These are phyloP conservation scores for Semnornis frantzii DNA, from an alignment of 2,113 vertebrate species.

Conservation along the genomic window DNA sequence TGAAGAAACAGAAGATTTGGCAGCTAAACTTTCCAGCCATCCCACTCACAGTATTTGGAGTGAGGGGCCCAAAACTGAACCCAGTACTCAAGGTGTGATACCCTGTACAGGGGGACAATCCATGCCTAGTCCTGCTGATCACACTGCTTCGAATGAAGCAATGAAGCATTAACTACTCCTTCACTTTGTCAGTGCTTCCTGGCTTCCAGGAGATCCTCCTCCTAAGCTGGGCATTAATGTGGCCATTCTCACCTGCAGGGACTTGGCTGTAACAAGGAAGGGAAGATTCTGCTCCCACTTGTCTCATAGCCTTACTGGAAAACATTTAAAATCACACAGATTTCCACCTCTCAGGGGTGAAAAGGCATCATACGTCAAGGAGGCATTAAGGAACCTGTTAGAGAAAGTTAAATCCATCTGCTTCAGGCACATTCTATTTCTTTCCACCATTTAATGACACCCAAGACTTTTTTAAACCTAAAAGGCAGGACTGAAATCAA, in stretches of 20 bases:
- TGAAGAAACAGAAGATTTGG: neutral
- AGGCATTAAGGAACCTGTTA: neutral
- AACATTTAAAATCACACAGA: neutral
- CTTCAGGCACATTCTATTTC: neutral
- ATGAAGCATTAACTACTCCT: neutral
- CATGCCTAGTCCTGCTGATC: too few species aligned
- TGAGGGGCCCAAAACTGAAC: too few species aligned
- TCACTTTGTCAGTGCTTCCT: neutral
- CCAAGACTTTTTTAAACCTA: neutral
- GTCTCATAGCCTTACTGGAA: neutral
- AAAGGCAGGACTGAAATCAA: neutral
- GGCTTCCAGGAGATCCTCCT: neutral
- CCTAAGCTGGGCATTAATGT: fast-evolving
- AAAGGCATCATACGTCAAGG: neutral
- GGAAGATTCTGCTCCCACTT: fast-evolving
- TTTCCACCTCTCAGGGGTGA: neutral
- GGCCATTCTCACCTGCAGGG: neutral
- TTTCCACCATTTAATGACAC: neutral
- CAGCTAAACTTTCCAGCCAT: neutral
- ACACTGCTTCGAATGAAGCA: neutral
- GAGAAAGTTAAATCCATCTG: neutral
- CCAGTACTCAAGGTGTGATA: too few species aligned
- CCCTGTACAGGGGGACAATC: too few species aligned
- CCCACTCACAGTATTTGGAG: neutral
- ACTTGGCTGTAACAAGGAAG: neutral